phyloP scores from a whole-genome alignment of 2,888 invertebrate genomes.

The Pollenia amentaria region DNA sequence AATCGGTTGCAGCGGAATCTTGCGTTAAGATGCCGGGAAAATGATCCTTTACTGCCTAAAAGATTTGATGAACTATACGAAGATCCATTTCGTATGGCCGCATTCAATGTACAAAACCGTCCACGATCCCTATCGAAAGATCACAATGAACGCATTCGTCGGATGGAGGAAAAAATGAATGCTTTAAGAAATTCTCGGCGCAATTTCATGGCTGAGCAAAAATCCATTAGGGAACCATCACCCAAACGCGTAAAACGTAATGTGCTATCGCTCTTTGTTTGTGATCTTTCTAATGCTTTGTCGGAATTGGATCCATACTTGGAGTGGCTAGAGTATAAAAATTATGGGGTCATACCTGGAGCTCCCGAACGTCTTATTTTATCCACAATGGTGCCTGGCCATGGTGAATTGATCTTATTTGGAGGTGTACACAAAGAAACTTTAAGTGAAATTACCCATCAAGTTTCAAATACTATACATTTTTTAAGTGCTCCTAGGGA shows the following conservation, averaged over 20 bases:
- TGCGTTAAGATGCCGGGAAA: constrained; percentile 83
- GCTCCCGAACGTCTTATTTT: constrained; percentile 95
- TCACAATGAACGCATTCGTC: constrained; percentile 87
- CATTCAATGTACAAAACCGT: constrained; percentile 85
- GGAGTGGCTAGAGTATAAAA: constrained; percentile 85
- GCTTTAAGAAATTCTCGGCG: constrained; percentile 83
- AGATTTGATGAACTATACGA: constrained; percentile 84
- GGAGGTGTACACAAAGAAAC: constrained; percentile 96
- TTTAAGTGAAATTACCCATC: constrained; percentile 87
- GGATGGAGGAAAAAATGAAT: constrained; percentile 88
- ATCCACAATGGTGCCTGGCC: constrained; percentile 94
- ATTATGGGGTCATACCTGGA: constrained; percentile 88
- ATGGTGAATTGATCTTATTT: constrained; percentile 97
- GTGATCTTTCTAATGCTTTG: constrained; percentile 92
- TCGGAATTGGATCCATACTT: constrained; percentile 86
- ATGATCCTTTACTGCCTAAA: constrained; percentile 83
- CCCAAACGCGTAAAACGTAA: constrained; percentile 88
- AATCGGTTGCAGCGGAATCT: constrained; percentile 83
- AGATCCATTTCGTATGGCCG: constrained; percentile 86
- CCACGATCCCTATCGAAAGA: constrained; percentile 85
- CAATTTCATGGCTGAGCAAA: constrained; percentile 78
- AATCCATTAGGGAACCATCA: constrained; percentile 81
- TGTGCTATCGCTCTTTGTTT: constrained; percentile 92
- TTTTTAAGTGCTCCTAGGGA: constrained; percentile 90
- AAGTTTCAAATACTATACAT: constrained; percentile 91